Evolutionary conservation across 2,797 vertebrate genomes (phyloP).

Genomic region (Pogoniulus pusillus): DNA sequence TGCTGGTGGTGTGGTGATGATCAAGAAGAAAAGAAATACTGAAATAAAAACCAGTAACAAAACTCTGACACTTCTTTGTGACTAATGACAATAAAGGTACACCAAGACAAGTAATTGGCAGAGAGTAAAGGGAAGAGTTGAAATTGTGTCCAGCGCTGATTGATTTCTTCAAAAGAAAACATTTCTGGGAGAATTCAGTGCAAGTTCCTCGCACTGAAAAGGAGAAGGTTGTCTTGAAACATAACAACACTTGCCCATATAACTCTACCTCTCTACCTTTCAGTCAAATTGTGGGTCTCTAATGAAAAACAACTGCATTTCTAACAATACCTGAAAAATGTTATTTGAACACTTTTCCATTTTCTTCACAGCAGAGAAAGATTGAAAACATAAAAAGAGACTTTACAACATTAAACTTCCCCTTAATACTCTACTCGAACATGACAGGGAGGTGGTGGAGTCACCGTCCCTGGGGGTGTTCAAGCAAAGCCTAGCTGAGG

Average conservation of each 20-base stretch:
- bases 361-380: not conserved
- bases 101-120: not conserved
- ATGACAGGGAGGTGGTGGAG: too few relatives aligned
- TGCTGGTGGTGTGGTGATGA: not conserved
- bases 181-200: not conserved
- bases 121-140: not conserved
- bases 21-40: not conserved
- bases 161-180: not conserved
- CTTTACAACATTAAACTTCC: not conserved
- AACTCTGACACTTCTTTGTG: fast-evolving
- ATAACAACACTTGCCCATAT: not conserved
- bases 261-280: not conserved
- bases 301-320: not conserved
- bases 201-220: not conserved
- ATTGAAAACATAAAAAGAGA: not conserved
- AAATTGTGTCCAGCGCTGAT: not conserved
- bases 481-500: too few relatives aligned
- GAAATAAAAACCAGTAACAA: not conserved
- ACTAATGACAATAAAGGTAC: not conserved
- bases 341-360: not conserved
- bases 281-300: too few relatives aligned
- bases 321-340: not conserved
- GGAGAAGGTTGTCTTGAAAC: not conserved
- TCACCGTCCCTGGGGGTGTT: too few relatives aligned
- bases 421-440: not conserved